Evolutionary conservation across 2,113 vertebrate genomes (phyloP).

Genomic region (Murina feae): DNA sequence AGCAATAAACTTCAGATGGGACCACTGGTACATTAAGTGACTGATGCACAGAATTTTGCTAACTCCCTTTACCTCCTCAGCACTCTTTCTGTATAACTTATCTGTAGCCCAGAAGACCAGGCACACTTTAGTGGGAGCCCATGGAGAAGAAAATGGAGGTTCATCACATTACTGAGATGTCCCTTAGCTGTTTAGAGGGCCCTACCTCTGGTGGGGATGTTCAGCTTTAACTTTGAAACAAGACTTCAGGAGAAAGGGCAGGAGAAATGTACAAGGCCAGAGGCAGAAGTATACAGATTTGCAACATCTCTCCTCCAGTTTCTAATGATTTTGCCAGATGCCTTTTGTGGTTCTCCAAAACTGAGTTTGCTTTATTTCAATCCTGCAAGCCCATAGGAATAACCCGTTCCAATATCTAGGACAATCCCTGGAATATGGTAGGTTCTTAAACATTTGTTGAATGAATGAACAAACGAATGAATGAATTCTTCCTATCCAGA

Average conservation of each 20-base stretch:
- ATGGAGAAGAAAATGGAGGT: background rate
- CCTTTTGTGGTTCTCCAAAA: background rate
- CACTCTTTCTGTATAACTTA: background rate
- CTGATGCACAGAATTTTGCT: background rate
- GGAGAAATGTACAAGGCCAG: background rate
- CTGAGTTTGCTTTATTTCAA: background rate
- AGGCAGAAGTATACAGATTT: background rate
- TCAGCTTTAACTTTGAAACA: background rate
- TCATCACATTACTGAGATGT: fast-evolving
- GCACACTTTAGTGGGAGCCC: background rate
- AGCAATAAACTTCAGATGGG: background rate
- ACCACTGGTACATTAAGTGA: background rate
- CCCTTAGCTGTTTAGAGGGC: background rate
- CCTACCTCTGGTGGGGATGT: background rate
- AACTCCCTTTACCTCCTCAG: no score
- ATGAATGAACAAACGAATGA: background rate
- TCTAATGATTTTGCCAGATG: background rate
- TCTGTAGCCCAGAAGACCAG: background rate
- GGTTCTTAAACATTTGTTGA: background rate
- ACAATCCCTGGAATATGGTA: background rate
- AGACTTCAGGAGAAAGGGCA: background rate
- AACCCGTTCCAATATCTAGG: background rate
- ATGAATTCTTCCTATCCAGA: background rate
- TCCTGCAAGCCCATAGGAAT: background rate
- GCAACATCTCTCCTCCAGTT: background rate